Base-by-base conservation (phyloP, 2,113 vertebrate genomes). In the Nannospalax galili region DNA sequence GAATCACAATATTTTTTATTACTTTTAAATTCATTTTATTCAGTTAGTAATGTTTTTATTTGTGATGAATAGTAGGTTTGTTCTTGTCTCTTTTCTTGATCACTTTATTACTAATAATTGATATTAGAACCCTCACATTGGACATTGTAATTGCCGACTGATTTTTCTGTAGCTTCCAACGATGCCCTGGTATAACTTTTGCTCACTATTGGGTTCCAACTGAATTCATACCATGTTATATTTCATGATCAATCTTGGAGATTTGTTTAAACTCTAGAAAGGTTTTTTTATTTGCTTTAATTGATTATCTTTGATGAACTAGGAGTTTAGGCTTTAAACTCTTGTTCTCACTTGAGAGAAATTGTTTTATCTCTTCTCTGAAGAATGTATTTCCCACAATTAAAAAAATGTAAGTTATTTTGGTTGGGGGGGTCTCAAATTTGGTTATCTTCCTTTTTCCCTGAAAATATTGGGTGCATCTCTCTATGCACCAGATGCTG, bases 231-330 rank as follows among this genome's bases (percentile, higher is more conserved):
- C 10, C 22, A 6, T 9, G 26, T 32, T 88, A 45, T 37, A 60
- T 79, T 93, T 91, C 75, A 78, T 79, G 28, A 14, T 62, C n/a
- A 90, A 5, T 58, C 30, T 42, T 88, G 79, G 48, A 91, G 35
- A 88, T 73, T 94, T 88, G 8, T 74, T 78, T 16, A 42, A 16
- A 74, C 2, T 4, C 5, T 15, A 56, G 5, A 26, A 87, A 16
- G 0, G 0, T 3, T 73, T 0, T 28, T 69, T 64, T 1, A 9
- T 84, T 24, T 86, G n/a, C 5, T 92, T 82, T 82, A 62, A 9
- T 35, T 77, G 12, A 17, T 85, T 69, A 67, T 79, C 32, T 82
- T 45, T 73, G 17, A 19, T 58, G 22, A 91, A 64, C 17, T 42
- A 1, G 62, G 69, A 48, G 12, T 32, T 10, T 69, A 2, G 91